These are phyloP conservation scores for Melinopterus prodromus DNA, from an alignment of 2,888 invertebrate genomes.

Conservation along the genomic window DNA sequence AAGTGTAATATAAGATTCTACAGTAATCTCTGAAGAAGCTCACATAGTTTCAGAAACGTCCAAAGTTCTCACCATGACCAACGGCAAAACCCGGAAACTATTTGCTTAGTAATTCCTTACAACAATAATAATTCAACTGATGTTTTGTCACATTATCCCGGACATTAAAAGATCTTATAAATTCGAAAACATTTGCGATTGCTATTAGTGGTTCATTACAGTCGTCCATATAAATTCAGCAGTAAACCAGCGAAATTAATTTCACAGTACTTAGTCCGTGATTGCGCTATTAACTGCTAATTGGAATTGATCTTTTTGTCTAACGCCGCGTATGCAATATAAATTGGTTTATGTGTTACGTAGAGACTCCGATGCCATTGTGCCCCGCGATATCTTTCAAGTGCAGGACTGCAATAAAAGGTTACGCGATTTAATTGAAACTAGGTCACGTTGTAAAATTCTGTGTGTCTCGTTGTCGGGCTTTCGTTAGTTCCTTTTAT, in stretches of 20 bases:
- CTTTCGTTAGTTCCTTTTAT: not conserved
- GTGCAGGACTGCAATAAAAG: not conserved
- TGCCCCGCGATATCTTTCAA: not conserved
- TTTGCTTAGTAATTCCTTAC: not conserved
- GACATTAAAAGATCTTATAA: not conserved
- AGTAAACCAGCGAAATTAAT: not conserved
- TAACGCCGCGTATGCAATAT: not conserved
- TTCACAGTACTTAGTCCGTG: not conserved
- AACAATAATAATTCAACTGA: not conserved
- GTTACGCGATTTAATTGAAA: slow-evolving; percentile 4
- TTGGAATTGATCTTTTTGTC: not conserved
- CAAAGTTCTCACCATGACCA: no score
- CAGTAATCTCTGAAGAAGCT: no score
- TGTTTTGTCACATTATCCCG: not conserved
- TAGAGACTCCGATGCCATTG: not conserved
- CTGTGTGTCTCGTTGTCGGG: not conserved
- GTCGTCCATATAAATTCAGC: not conserved
- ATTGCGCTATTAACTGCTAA: slow-evolving; percentile 4
- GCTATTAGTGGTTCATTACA: not conserved
- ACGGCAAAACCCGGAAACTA: no score
- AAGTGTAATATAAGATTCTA: no score
- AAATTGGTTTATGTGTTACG: slow-evolving; percentile 4
- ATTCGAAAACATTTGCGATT: not conserved
- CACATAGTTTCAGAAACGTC: no score
- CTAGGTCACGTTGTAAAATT: not conserved